phyloP scores from a whole-genome alignment of 2,113 vertebrate genomes.

The Pollimyrus isidori region DNA sequence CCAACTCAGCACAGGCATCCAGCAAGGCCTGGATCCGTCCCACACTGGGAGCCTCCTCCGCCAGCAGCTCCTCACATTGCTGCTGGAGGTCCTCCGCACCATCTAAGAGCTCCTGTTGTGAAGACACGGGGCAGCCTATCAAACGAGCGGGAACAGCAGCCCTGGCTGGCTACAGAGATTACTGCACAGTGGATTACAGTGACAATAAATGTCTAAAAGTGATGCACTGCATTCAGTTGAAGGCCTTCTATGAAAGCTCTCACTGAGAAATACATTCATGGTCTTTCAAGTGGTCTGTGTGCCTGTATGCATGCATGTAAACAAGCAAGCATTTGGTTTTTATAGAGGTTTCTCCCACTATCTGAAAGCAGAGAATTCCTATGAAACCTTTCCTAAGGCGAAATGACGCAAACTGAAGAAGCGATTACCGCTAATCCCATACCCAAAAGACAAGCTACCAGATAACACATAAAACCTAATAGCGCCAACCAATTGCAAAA shows the following conservation, averaged over 20 bases:
- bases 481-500: neutral
- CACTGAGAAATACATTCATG: neutral
- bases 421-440: neutral
- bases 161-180: neutral
- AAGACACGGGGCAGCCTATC: neutral
- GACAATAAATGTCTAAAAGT: neutral
- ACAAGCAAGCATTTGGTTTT: neutral
- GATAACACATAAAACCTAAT: neutral
- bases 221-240: neutral
- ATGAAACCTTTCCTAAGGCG: neutral
- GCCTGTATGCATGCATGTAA: neutral
- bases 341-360: neutral
- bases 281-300: neutral
- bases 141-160: neutral
- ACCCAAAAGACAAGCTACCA: neutral
- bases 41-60: conserved; percentile 70
- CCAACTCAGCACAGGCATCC: conserved; percentile 81
- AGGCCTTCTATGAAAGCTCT: neutral
- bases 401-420: neutral
- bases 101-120: conserved; percentile 75
- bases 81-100: conserved; percentile 85
- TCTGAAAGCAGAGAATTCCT: neutral
- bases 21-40: conserved; percentile 76
- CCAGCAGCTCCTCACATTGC: conserved; percentile 70
- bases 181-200: neutral